Base-by-base conservation (phyloP, 2,113 vertebrate genomes). In the Rhineura floridana region DNA sequence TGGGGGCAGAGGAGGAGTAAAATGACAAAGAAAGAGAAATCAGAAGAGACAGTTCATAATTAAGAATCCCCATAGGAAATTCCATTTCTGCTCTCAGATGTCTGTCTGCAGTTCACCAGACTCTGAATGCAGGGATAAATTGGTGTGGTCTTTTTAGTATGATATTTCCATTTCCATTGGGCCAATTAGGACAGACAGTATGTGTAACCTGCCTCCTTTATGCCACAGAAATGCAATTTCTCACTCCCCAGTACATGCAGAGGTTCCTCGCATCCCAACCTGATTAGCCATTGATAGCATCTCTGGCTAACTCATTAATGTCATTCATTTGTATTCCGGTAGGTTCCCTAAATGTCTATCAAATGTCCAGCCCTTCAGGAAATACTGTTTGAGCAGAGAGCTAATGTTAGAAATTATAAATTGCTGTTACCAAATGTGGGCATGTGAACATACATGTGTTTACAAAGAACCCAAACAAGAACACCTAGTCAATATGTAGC, bases 261-360 rank as follows among this genome's bases (percentile, higher is more conserved):
- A 28, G 78, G 39, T 75, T 25, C 75, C 63, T 72, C 25, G 46
- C 17, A 72, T 0, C 70, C 83, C 48, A 39, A 90, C 28, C 67
- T 46, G 88, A 83, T 94, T 85, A 88, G 70, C 89, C 83, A 82
- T 1, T 1, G n/a, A 59, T 79, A 91, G 69, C 80, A 89, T n/a
- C 7, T 28, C 48, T 23, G 46, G 28, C 48, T 62, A 90, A 88
- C 19, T 88, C 55, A 83, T 86, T 89, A 91, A 15, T 23, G 65
- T 50, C 30, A 90, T 73, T 91, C 88, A 77, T 82, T 28, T 19
- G 19, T 76, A 63, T 81, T 80, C 77, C 50, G 50, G 21, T 36
- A 84, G 55, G 85, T 77, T 79, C 65, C 75, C 77, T 33, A 42
- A 62, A 69, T 11, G 0, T 77, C 85, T 77, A 62, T 39, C 70